A percentile compares a stretch with the other conserved stretches of the same genome.
Conservation (phyloP, 2,888 invertebrate species). For the Teleogryllus oceanicus region DNA sequence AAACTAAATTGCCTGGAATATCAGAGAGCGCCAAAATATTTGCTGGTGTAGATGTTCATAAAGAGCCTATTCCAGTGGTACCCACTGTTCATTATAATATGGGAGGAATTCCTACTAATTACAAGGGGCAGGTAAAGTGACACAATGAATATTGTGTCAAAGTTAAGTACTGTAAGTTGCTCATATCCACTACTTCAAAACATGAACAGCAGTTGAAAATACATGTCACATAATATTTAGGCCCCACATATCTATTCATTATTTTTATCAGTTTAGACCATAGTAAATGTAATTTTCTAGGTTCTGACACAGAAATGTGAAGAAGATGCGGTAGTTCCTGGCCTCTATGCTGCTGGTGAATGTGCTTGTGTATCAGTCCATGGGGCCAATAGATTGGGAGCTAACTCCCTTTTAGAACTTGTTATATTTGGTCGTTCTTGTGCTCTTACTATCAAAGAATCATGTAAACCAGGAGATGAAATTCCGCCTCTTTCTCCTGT, state of each 20-base stretch:
- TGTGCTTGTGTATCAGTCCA: conserved; percentile 94
- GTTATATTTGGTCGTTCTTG: conserved; percentile 98
- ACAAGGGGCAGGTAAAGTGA: conserved; percentile 73
- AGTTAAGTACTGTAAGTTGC: too few relatives aligned
- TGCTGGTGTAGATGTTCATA: conserved; percentile 97
- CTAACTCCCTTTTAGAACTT: conserved; percentile 95
- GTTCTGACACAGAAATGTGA: conserved; percentile 46
- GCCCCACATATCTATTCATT: too few relatives aligned
- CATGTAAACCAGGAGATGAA: conserved; percentile 80
- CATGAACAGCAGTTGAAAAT: too few relatives aligned
- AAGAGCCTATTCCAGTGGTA: conserved; percentile 97
- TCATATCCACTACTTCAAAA: too few relatives aligned
- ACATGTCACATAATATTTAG: too few relatives aligned
- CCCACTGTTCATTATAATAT: conserved; percentile 99
- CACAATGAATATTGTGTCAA: too few relatives aligned
- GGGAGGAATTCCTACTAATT: conserved; percentile 99
- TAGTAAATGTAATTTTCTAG: neutral
- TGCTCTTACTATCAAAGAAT: conserved; percentile 82
- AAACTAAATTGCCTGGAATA: conserved; percentile 84
- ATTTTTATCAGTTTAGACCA: too few relatives aligned
- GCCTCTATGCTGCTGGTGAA: conserved; percentile 94
- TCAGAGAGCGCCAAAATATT: conserved; percentile 99
- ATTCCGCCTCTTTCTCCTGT: conserved; percentile 69
- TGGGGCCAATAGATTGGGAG: conserved; percentile 97
- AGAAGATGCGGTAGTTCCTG: conserved; percentile 64